Evolutionary conservation across 1,140 invertebrate genomes (phyloP).

Genomic region (Drosophila sturtevanti): DNA sequence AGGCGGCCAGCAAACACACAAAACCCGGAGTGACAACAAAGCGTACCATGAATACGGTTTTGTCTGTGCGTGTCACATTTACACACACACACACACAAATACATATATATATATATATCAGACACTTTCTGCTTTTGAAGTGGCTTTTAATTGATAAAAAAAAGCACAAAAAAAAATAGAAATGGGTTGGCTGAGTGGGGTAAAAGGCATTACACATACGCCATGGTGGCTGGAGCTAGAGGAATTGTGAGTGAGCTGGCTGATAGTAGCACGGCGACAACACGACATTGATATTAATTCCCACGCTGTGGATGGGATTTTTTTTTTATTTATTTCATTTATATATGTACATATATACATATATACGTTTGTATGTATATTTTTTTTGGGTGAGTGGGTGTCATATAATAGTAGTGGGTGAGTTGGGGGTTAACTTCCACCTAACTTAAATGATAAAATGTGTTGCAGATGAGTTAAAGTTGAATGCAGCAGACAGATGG

Average conservation of each 20-base stretch:
- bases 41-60: constrained; percentile 48
- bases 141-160: constrained; percentile 81
- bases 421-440: constrained; percentile 21
- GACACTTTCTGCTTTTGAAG: constrained; percentile 81
- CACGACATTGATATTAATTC: constrained; percentile 79
- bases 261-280: constrained; percentile 58
- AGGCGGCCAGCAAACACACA: constrained; percentile 71
- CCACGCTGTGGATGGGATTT: constrained; percentile 69
- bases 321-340: neutral
- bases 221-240: constrained; percentile 66
- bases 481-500: neutral
- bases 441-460: constrained; percentile 74
- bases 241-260: constrained; percentile 58
- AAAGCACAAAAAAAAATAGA: constrained; percentile 30
- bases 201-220: constrained; percentile 73
- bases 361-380: too few relatives aligned
- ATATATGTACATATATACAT: neutral
- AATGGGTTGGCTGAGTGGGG: too few relatives aligned
- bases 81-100: constrained; percentile 32
- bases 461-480: constrained; percentile 43
- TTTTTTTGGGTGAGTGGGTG: neutral
- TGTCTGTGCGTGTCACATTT: constrained; percentile 63
- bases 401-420: neutral
- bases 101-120: constrained; percentile 47
- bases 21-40: constrained; percentile 61